Percentiles rank a stretch among this genome's conserved stretches.
phyloP scores from a whole-genome alignment of 2,888 invertebrate genomes.

The Arrhopalites spinosus region DNA sequence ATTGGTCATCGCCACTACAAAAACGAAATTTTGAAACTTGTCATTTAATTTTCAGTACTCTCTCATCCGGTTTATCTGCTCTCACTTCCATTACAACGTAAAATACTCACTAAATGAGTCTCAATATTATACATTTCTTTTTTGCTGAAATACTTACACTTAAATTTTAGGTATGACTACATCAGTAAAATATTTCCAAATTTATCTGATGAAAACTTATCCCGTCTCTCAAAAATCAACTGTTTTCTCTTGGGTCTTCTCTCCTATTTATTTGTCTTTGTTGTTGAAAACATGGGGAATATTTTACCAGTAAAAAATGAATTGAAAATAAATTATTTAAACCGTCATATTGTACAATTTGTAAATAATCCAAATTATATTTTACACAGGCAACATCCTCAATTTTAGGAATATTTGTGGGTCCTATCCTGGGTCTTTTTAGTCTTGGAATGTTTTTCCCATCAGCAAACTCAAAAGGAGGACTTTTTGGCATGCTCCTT shows the following conservation, averaged over 20 bases:
- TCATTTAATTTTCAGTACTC: constrained; percentile 59
- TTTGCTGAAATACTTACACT: too few species aligned
- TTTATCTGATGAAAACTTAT: constrained; percentile 58
- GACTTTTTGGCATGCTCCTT: constrained; percentile 57
- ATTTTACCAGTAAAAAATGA: constrained; percentile 60
- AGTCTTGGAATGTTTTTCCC: constrained; percentile 84
- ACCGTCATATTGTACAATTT: not conserved
- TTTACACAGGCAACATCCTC: constrained; percentile 26
- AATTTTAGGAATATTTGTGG: constrained; percentile 30
- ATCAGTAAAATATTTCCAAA: constrained; percentile 49
- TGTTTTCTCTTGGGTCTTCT: constrained; percentile 61
- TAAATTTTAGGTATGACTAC: constrained; percentile 58
- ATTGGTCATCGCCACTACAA: too few species aligned
- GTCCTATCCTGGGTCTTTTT: constrained; percentile 36
- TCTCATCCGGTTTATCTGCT: constrained; percentile 65
- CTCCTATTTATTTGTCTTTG: constrained; percentile 62
- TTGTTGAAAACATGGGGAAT: constrained; percentile 63
- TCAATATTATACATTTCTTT: too few species aligned
- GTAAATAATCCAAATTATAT: constrained; percentile 60
- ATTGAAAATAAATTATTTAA: not conserved
- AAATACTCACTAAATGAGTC: too few species aligned
- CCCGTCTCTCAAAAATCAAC: constrained; percentile 61
- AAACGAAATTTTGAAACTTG: not conserved
- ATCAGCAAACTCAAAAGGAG: constrained; percentile 77
- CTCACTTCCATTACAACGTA: constrained; percentile 63